A percentile compares a stretch with the other conserved stretches of the same genome.
Conservation (phyloP, 1,140 invertebrate genomes). For the Pomacea maculata region DNA sequence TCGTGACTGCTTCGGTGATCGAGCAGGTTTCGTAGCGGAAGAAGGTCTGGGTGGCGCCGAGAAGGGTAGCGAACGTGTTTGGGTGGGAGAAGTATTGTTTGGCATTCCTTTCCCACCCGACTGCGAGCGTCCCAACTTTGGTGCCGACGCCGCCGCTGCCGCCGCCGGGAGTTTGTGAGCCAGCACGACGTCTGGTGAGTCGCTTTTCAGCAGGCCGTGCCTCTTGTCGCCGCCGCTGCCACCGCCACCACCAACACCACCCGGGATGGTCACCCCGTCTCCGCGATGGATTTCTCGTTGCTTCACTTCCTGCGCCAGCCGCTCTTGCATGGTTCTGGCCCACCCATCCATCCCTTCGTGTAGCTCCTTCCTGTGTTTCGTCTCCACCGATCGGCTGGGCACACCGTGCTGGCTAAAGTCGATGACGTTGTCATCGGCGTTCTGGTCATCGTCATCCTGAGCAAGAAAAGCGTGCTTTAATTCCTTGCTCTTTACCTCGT, state of each 20-base stretch:
- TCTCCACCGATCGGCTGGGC: constrained; percentile 31
- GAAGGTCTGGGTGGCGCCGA: background rate
- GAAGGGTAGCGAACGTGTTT: too few relatives aligned
- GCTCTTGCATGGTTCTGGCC: constrained; percentile 16
- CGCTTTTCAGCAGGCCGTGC: background rate
- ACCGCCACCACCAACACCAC: background rate
- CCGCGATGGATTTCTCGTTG: constrained; percentile 14
- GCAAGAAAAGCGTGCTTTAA: constrained; percentile 16
- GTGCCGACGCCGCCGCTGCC: too few relatives aligned
- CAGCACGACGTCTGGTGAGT: constrained; percentile 8
- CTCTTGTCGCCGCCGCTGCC: background rate
- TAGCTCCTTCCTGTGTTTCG: constrained; percentile 23
- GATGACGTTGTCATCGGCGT: constrained; percentile 7
- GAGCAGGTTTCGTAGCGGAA: background rate
- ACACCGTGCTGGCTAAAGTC: background rate
- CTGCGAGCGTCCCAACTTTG: too few relatives aligned
- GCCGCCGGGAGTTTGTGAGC: background rate
- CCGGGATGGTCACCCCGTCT: constrained; percentile 5
- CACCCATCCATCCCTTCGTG: constrained; percentile 15
- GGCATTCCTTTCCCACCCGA: too few relatives aligned
- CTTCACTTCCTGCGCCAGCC: constrained; percentile 20
- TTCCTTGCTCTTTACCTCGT: constrained; percentile 57
- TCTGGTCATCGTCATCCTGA: constrained; percentile 14
- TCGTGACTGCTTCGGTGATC: too few relatives aligned
- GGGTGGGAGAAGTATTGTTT: too few relatives aligned